Conservation (phyloP, 2,888 invertebrate genomes). For the Catocala fraxini region DNA sequence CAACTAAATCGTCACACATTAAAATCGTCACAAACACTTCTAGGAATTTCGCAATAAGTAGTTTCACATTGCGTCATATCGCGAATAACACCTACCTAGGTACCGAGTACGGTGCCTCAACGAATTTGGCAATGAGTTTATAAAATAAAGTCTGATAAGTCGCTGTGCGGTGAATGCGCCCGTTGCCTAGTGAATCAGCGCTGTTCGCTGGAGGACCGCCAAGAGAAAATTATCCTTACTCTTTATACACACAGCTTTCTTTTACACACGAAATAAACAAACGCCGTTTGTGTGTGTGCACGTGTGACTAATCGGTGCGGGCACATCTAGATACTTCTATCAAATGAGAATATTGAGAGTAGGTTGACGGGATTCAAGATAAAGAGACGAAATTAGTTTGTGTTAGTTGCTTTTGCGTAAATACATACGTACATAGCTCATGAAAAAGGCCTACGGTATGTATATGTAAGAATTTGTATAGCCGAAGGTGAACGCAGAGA, state of each 20-base stretch:
- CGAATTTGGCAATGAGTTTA: slow-evolving; percentile 51
- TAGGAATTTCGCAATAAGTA: slow-evolving; percentile 5
- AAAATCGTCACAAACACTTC: neutral
- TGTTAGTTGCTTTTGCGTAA: too few relatives aligned
- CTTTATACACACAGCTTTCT: slow-evolving; percentile 25
- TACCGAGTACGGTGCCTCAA: slow-evolving; percentile 25
- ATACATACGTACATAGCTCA: too few relatives aligned
- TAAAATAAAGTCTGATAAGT: slow-evolving; percentile 38
- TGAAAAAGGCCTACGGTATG: too few relatives aligned
- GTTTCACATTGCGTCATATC: slow-evolving; percentile 21
- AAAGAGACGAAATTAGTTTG: neutral
- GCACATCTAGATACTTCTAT: slow-evolving; percentile 6
- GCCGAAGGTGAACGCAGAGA: too few relatives aligned
- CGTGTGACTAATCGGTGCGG: neutral
- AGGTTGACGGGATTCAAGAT: slow-evolving; percentile 6
- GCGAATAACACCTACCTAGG: slow-evolving; percentile 15
- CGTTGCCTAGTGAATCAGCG: slow-evolving; percentile 31
- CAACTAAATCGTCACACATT: slow-evolving; percentile 2
- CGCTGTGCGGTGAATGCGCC: slow-evolving; percentile 10
- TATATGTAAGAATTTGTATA: too few relatives aligned
- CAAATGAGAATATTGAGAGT: slow-evolving; percentile 3
- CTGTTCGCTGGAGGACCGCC: slow-evolving; percentile 40
- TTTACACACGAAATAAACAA: slow-evolving; percentile 14
- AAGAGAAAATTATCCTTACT: slow-evolving; percentile 38
- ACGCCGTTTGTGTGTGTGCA: slow-evolving; percentile 2